Evolutionary conservation across 2,113 vertebrate genomes (phyloP).

Genomic region (Piliocolobus tephrosceles): DNA sequence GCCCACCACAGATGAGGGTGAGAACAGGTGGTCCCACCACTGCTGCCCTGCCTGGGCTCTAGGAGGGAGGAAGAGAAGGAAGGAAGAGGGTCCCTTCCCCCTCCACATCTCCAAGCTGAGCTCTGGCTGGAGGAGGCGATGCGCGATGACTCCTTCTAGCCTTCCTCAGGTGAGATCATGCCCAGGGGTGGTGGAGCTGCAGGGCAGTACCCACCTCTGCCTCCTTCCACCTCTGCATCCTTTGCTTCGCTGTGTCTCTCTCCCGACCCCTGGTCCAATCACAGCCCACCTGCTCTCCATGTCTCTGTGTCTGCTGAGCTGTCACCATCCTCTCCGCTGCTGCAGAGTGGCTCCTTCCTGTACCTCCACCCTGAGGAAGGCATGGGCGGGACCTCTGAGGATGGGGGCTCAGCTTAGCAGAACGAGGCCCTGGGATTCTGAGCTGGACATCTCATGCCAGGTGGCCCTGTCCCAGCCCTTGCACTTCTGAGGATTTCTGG

Average conservation of each 20-base stretch:
- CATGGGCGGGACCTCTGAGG: no score
- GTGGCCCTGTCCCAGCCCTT: background rate
- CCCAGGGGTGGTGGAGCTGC: background rate
- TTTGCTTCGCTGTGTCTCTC: background rate
- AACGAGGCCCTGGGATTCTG: background rate
- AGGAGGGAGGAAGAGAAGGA: background rate
- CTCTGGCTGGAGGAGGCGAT: background rate
- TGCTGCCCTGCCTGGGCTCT: background rate
- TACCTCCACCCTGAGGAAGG: background rate
- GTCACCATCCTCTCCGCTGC: background rate
- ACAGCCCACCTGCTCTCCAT: background rate
- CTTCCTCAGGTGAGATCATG: background rate
- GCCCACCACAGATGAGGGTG: background rate
- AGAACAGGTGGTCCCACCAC: background rate
- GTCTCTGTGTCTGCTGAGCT: background rate
- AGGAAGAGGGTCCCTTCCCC: background rate
- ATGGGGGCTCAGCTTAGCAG: background rate
- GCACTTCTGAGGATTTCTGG: background rate
- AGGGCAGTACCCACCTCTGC: background rate
- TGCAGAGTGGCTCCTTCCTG: background rate
- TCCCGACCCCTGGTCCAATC: background rate
- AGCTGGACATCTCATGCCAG: background rate
- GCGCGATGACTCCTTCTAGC: background rate
- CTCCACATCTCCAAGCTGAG: background rate
- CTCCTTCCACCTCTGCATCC: background rate